phyloP scores from a whole-genome alignment of 2,797 vertebrate genomes.

The Sebastes steindachneri region DNA sequence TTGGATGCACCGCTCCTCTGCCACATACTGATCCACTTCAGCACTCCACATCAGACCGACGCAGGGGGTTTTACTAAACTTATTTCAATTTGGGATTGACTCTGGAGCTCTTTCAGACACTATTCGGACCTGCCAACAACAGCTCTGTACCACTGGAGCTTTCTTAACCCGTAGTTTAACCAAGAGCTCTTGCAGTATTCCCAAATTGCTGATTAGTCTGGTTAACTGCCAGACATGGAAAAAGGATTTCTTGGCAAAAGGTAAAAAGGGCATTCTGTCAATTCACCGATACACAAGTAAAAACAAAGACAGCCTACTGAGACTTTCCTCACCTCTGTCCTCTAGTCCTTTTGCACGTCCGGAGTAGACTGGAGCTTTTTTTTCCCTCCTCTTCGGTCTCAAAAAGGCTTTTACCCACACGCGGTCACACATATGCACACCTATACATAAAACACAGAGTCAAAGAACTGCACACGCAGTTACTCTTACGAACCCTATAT shows the following conservation, averaged over 20 bases:
- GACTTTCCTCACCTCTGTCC: constrained; percentile 35
- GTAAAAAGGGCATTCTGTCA: background rate
- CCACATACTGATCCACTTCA: constrained; percentile 58
- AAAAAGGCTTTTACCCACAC: constrained; percentile 22
- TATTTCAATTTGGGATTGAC: constrained; percentile 36
- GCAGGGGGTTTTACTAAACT: constrained; percentile 20
- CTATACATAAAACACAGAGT: constrained; percentile 24
- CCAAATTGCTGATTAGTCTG: background rate
- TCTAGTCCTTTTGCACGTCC: constrained; percentile 16
- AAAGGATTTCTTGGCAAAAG: constrained; percentile 6
- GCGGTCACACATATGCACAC: constrained; percentile 7
- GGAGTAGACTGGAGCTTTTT: constrained; percentile 14
- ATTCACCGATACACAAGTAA: constrained; percentile 4
- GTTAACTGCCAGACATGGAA: constrained; percentile 8
- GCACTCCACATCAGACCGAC: constrained; percentile 19
- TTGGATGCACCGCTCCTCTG: constrained; percentile 37
- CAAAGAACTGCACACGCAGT: constrained; percentile 50
- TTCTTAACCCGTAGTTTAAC: constrained; percentile 25
- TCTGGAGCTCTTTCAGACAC: constrained; percentile 6
- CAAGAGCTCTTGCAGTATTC: background rate
- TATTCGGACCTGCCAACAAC: constrained; percentile 14
- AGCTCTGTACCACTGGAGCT: background rate
- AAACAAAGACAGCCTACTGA: constrained; percentile 21
- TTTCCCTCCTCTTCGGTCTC: background rate
- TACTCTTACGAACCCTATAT: constrained; percentile 52